A percentile compares a stretch with the other conserved stretches of the same genome.
phyloP scores from a whole-genome alignment of 35 echinoderm and acorn worm genomes.

The Acanthaster planci region DNA sequence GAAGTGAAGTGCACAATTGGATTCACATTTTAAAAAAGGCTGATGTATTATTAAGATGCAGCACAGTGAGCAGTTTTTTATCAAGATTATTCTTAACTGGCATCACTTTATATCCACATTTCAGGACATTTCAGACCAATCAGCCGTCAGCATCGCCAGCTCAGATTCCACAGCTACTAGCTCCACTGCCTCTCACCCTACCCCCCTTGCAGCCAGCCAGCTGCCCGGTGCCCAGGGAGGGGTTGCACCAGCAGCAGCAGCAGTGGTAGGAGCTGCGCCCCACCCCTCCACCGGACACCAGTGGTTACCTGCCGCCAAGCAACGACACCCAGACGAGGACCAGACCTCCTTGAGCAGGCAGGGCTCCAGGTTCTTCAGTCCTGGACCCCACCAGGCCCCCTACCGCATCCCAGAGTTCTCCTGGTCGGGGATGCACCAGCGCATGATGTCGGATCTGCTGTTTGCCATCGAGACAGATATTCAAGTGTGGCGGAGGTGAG shows the following conservation, averaged over 20 bases:
- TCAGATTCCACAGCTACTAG: constrained; percentile 18
- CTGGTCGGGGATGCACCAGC: constrained; percentile 98
- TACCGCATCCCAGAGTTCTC: constrained; percentile 96
- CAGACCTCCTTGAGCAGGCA: constrained; percentile 2
- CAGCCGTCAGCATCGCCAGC: constrained; percentile 13
- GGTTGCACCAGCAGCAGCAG: background rate
- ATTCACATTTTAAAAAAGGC: too few species aligned
- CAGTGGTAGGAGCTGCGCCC: background rate
- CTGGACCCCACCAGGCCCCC: constrained; percentile 92
- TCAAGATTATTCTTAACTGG: too few species aligned
- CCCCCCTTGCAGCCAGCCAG: constrained; percentile 36
- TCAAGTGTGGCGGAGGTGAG: constrained; percentile 99
- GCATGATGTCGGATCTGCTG: constrained; percentile 98
- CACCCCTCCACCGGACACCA: background rate
- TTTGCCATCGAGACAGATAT: constrained; percentile 99
- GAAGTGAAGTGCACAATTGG: too few species aligned
- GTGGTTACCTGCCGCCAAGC: constrained; percentile 31
- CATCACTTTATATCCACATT: background rate
- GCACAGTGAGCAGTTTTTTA: too few species aligned
- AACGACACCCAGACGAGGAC: background rate
- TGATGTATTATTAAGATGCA: too few species aligned
- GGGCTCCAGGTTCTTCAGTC: constrained; percentile 75
- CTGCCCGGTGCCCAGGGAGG: constrained; percentile 18
- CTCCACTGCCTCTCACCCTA: constrained; percentile 45
- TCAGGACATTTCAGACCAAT: constrained; percentile 11